A percentile compares a stretch with the other conserved stretches of the same genome.
Conservation (phyloP, 2,888 invertebrate species). For the Gasteruption jaculator region DNA sequence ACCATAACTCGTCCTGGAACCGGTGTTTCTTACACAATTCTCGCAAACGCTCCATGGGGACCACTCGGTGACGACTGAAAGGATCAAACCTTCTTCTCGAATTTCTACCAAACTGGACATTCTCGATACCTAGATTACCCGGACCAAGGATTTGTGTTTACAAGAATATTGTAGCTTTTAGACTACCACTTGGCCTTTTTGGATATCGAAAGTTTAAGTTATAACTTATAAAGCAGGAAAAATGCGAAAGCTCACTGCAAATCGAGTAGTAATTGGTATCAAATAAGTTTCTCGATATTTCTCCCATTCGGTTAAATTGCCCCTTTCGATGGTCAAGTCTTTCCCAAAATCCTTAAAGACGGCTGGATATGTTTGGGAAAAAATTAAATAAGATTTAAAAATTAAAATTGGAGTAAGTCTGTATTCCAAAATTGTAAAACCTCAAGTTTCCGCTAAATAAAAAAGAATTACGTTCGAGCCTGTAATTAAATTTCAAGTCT, state of each 20-base stretch:
- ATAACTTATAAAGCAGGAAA: not conserved
- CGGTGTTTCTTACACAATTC: slow-evolving; percentile 45
- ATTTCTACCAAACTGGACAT: slow-evolving; percentile 49
- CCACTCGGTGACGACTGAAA: slow-evolving; percentile 56
- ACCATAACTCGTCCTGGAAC: slow-evolving; percentile 51
- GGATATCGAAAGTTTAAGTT: too few species aligned
- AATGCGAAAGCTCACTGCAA: slow-evolving; percentile 35
- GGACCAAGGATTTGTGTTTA: too few species aligned
- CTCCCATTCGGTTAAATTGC: slow-evolving; percentile 54
- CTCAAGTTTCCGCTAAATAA: not conserved
- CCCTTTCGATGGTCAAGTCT: slow-evolving; percentile 37
- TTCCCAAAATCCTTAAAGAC: slow-evolving; percentile 28
- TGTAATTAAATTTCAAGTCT: slow-evolving; percentile 53
- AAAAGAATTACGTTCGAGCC: slow-evolving; percentile 50
- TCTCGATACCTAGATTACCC: slow-evolving; percentile 40
- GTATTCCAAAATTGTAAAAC: not conserved
- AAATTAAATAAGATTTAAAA: not conserved
- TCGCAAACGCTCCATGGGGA: slow-evolving; percentile 56
- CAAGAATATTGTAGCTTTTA: too few species aligned
- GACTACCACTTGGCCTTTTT: too few species aligned
- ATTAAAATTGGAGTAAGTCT: not conserved
- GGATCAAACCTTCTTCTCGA: slow-evolving; percentile 48
- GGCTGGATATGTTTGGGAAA: slow-evolving; percentile 18
- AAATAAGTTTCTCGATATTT: slow-evolving; percentile 53
- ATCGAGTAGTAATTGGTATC: slow-evolving; percentile 51